phyloP scores from a whole-genome alignment of 2,888 invertebrate species.

The Rhamnusium bicolor region DNA sequence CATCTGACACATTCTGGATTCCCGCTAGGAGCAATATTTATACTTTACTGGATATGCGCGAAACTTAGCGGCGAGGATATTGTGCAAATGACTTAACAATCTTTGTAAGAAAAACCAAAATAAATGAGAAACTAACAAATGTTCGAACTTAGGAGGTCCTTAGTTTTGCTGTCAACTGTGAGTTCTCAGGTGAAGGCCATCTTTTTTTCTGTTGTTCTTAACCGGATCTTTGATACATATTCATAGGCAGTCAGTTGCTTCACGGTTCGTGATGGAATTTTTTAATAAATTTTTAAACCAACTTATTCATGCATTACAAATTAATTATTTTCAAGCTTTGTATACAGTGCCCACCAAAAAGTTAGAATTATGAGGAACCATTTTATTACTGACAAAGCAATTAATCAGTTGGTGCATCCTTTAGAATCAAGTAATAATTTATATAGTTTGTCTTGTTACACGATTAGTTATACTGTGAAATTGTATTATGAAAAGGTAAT shows the following conservation, averaged over 20 bases:
- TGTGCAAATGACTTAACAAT: constrained; percentile 52
- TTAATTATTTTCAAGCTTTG: no score
- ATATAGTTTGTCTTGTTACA: no score
- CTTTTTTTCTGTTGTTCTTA: constrained; percentile 47
- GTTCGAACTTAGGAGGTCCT: constrained; percentile 55
- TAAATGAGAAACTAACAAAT: constrained; percentile 53
- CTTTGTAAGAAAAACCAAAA: constrained; percentile 37
- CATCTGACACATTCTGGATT: constrained; percentile 56
- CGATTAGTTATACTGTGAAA: no score
- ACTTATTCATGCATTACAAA: constrained; percentile 8
- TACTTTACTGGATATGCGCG: constrained; percentile 49
- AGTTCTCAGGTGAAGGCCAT: constrained; percentile 38
- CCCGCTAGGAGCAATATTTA: constrained; percentile 56
- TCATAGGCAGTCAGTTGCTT: constrained; percentile 58
- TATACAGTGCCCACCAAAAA: no score
- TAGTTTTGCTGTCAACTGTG: constrained; percentile 56
- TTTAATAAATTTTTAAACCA: constrained; percentile 11
- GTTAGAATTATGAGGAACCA: no score
- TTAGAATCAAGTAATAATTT: no score
- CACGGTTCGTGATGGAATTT: constrained; percentile 45
- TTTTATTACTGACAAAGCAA: no score
- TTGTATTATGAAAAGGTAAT: no score
- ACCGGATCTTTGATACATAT: constrained; percentile 62
- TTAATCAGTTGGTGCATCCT: no score
- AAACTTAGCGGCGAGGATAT: constrained; percentile 44